phyloP scores from a whole-genome alignment of 2,113 vertebrate genomes.

The Cottus gobio region DNA sequence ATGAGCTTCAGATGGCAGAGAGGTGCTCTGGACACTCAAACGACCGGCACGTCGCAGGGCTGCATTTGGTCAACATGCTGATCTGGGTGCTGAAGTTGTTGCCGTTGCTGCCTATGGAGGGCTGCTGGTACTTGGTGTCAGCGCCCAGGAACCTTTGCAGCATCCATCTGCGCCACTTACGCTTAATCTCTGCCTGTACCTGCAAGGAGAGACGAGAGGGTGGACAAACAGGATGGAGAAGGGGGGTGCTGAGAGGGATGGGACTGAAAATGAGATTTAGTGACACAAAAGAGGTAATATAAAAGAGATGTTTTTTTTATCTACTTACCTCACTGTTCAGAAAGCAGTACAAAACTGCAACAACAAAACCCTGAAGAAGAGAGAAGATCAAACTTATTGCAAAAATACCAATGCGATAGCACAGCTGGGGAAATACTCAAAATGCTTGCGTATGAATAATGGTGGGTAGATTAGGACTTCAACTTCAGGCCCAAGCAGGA shows the following conservation, averaged over 20 bases:
- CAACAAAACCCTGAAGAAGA: slow-evolving; percentile 91
- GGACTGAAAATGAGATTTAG: slow-evolving; percentile 10
- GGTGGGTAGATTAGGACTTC: slow-evolving; percentile 49
- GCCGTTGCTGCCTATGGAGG: slow-evolving; percentile 90
- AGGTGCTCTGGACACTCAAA: slow-evolving; percentile 89
- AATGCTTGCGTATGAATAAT: slow-evolving; percentile 69
- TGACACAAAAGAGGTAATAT: slow-evolving; percentile 37
- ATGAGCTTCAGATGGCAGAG: slow-evolving; percentile 83
- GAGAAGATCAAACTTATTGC: slow-evolving; percentile 12
- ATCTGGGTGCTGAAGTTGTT: slow-evolving; percentile 97
- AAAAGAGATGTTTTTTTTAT: slow-evolving; percentile 7
- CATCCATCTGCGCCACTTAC: slow-evolving; percentile 97
- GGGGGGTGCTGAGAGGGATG: background rate
- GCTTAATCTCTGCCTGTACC: slow-evolving; percentile 95
- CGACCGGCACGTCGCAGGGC: slow-evolving; percentile 86
- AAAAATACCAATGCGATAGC: slow-evolving; percentile 18
- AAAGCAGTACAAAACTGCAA: slow-evolving; percentile 97
- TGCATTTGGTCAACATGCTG: slow-evolving; percentile 93
- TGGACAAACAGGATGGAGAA: slow-evolving; percentile 48
- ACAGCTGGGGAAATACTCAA: slow-evolving; percentile 61
- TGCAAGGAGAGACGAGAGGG: slow-evolving; percentile 60
- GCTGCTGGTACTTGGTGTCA: slow-evolving; percentile 90
- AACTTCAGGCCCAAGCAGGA: slow-evolving; percentile 50
- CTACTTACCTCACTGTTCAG: slow-evolving; percentile 95
- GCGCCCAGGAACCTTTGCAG: slow-evolving; percentile 89